These are phyloP conservation scores for Sterna hirundo DNA, from an alignment of 2,113 vertebrate genomes.

Conservation along the genomic window DNA sequence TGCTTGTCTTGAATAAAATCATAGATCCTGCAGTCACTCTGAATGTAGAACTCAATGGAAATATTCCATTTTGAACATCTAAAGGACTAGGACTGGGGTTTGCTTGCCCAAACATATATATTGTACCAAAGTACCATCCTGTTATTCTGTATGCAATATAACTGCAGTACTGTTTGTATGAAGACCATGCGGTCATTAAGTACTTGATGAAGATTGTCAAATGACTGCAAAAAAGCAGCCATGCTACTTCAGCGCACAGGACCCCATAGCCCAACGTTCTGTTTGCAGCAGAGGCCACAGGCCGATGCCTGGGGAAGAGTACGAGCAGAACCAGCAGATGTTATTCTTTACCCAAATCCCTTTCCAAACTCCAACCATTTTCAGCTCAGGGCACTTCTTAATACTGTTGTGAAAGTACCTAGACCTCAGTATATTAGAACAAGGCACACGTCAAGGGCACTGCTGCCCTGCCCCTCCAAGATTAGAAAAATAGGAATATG, in stretches of 20 bases:
- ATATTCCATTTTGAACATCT: neutral
- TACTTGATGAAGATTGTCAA: neutral
- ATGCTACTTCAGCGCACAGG: neutral
- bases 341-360: neutral
- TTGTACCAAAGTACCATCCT: neutral
- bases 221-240: neutral
- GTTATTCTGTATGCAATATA: neutral
- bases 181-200: neutral
- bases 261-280: neutral
- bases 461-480: neutral
- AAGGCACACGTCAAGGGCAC: neutral
- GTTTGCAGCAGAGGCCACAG: neutral
- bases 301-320: neutral
- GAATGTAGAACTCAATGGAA: neutral
- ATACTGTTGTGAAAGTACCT: neutral
- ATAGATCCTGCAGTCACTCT: neutral
- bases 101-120: neutral
- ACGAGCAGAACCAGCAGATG: neutral
- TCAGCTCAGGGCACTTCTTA: neutral
- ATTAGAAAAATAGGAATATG: neutral
- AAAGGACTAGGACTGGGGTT: neutral
- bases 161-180: neutral
- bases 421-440: neutral
- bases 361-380: neutral
- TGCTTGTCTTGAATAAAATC: neutral